Evolutionary conservation across 2,797 vertebrate genomes (phyloP), one percentile per base, ranked within the genome.

Genomic region (Spea hammondii): DNA sequence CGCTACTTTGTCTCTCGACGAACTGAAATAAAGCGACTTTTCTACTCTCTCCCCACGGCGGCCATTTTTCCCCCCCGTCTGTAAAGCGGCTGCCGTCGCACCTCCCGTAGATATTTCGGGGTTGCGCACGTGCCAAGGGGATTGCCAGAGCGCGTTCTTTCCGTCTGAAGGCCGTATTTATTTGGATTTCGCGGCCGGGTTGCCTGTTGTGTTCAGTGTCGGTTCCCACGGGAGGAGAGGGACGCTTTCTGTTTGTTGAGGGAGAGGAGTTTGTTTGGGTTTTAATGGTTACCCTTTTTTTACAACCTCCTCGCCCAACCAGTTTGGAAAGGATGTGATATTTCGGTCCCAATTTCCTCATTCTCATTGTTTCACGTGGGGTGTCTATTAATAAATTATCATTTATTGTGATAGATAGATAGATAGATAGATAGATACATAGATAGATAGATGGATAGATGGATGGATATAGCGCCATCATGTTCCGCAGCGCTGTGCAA

Each of bases 191-290:
- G 7, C 54, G 6, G 64, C 7, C n/a, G 8, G 12, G 12, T 45
- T 14, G 47, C 17, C 45, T 6, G 46, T 44, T 7, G 45, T 60
- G 48, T 10, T n/a, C 13, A 59, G 55, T 70, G 57, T 69, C 60
- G 55, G 45, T 70, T 77, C 75, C 75, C 75, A 77, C 50, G 66
- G 50, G 4, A 69, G 65, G 10, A 4, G 60, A 13, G 1, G 8
- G 49, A 47, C 48, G n/a, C 60, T 8, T 10, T 1, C 13, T 76
- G 74, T 70, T 62, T 77, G 75, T 47, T 17, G 12, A 76, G 59
- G 65, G 65, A 68, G 44, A 13, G 65, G 54, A 49, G 14, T 55
- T 32, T 11, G 11, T 8, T 50, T 48, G 45, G n/a, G 2, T 14
- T 11, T 67, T 45, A 65, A 65, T 65, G 66, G 65, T 72, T 72